These are phyloP conservation scores for Tetrax tetrax DNA, from an alignment of 2,113 vertebrate species.

Conservation along the genomic window DNA sequence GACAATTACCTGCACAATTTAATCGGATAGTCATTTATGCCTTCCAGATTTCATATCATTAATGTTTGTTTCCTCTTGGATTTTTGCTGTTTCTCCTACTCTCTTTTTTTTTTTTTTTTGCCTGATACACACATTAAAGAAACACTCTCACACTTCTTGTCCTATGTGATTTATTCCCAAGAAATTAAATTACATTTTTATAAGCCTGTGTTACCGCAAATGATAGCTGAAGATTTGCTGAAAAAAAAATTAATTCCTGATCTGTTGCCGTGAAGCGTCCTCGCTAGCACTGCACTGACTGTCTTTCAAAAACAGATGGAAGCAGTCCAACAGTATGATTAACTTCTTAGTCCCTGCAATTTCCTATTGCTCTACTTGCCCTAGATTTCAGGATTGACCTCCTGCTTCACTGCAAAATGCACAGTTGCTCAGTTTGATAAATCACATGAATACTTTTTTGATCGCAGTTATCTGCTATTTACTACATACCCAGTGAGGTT, in stretches of 20 bases:
- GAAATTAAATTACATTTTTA: conserved; percentile 79
- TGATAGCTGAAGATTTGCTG: conserved; percentile 72
- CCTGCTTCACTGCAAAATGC: conserved; percentile 75
- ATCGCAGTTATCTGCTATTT: conserved; percentile 79
- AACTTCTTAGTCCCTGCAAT: conserved; percentile 77
- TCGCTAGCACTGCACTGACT: conserved; percentile 24
- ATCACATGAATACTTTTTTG: conserved; percentile 75
- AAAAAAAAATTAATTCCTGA: conserved; percentile 76
- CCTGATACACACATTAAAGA: conserved; percentile 16
- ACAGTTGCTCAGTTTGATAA: conserved; percentile 77
- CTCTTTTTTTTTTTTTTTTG: neutral
- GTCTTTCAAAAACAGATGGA: conserved; percentile 76
- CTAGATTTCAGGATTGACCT: conserved; percentile 79
- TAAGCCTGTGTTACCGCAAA: conserved; percentile 72
- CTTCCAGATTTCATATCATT: conserved; percentile 41
- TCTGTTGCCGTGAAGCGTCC: conserved; percentile 67
- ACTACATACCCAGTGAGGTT: conserved; percentile 71
- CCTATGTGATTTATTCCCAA: conserved; percentile 67
- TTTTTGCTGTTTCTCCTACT: conserved; percentile 14
- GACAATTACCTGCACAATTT: conserved; percentile 67
- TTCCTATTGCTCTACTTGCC: conserved; percentile 74
- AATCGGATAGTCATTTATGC: neutral
- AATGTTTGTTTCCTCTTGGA: conserved; percentile 38
- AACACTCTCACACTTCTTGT: conserved; percentile 46
- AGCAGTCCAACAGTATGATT: conserved; percentile 76